Evolutionary conservation across 2,888 invertebrate species (phyloP).

Genomic region (Tetranychus truncatus): DNA sequence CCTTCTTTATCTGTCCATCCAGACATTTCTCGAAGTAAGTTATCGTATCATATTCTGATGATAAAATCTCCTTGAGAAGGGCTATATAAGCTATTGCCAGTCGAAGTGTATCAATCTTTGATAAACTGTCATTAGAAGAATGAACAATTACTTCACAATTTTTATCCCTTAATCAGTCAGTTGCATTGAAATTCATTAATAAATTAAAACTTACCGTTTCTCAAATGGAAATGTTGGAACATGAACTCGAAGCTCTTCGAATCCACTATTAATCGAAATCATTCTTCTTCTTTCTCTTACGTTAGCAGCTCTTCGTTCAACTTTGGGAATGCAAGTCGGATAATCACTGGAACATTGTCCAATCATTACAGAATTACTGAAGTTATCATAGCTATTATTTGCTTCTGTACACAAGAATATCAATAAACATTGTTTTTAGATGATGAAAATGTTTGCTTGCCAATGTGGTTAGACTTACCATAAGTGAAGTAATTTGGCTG

Average conservation of each 20-base stretch:
- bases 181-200: neutral
- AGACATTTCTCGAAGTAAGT: conserved; percentile 83
- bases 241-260: conserved; percentile 89
- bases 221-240: conserved; percentile 99
- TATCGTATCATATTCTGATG: conserved; percentile 71
- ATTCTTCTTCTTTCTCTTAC: conserved; percentile 90
- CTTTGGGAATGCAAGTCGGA: conserved; percentile 32
- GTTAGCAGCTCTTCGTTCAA: conserved; percentile 81
- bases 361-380: conserved; percentile 10
- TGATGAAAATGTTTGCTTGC: neutral
- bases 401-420: neutral
- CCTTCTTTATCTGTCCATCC: conserved; percentile 65
- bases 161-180: no score
- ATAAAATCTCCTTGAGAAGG: conserved; percentile 65
- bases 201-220: conserved; percentile 44
- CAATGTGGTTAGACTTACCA: neutral
- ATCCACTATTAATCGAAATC: conserved; percentile 69
- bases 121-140: conserved; percentile 40
- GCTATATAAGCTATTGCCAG: conserved; percentile 95
- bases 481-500: neutral
- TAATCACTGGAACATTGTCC: conserved; percentile 44
- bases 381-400: neutral
- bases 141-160: neutral
- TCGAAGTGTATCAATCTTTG: conserved; percentile 92
- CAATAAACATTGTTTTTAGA: neutral